phyloP scores from a whole-genome alignment of 2,888 invertebrate genomes.

The Apotomis capreana region DNA sequence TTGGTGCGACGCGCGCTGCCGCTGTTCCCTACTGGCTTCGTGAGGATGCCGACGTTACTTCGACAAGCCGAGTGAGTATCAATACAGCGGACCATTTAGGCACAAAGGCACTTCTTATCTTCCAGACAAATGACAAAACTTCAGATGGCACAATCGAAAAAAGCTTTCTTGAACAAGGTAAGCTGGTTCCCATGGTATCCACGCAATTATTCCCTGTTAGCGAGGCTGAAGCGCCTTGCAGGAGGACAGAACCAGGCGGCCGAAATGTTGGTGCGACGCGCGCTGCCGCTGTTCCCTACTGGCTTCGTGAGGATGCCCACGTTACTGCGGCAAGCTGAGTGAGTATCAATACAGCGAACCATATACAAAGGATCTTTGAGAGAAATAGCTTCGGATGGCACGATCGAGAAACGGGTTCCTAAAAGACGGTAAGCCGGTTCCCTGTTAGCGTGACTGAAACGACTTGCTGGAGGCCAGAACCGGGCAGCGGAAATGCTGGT shows the following conservation, averaged over 20 bases:
- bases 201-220: not conserved
- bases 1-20: conserved; percentile 84
- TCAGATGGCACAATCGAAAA: too few relatives aligned
- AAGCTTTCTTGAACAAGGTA: too few relatives aligned
- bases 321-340: conserved; percentile 80
- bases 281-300: conserved; percentile 86
- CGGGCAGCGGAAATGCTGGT: conserved; percentile 82
- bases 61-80: conserved; percentile 77
- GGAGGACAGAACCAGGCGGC: conserved; percentile 62
- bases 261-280: conserved; percentile 81
- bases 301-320: conserved; percentile 86
- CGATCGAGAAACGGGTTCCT: too few relatives aligned
- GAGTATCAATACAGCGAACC: conserved; percentile 47
- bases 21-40: conserved; percentile 88
- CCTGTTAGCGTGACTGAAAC: not conserved
- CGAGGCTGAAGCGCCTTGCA: conserved; percentile 32
- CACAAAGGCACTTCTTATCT: too few relatives aligned
- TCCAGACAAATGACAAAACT: too few relatives aligned
- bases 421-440: conserved; percentile 62
- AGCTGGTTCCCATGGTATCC: conserved; percentile 4
- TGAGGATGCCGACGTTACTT: conserved; percentile 82
- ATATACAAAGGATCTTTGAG: too few relatives aligned
- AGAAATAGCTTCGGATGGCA: too few relatives aligned
- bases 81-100: not conserved
- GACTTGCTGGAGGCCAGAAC: conserved; percentile 42